Percentiles rank a stretch among this genome's conserved stretches.
Evolutionary conservation across 1,140 invertebrate species (phyloP).

Genomic region (Ladona fulva): DNA sequence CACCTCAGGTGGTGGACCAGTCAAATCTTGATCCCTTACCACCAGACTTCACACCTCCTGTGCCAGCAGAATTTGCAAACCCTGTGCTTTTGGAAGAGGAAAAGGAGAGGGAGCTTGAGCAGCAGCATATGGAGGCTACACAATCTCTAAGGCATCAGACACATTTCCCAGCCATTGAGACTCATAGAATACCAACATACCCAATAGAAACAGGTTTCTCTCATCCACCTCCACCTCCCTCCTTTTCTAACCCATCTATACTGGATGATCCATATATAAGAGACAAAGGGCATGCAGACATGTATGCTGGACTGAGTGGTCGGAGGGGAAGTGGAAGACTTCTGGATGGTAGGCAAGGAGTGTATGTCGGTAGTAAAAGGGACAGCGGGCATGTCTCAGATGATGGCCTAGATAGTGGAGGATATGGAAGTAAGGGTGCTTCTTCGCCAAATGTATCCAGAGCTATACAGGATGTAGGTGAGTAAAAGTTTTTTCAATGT

Average conservation of each 20-base stretch:
- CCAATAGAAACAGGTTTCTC: not conserved
- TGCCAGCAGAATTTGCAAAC: not conserved
- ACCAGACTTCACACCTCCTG: not conserved
- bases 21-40: not conserved
- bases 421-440: not conserved
- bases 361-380: not conserved
- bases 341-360: not conserved
- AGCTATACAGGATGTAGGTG: not conserved
- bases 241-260: not conserved
- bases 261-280: not conserved
- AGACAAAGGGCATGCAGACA: not conserved
- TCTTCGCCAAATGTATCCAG: conserved; percentile 2
- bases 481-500: not conserved
- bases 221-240: not conserved
- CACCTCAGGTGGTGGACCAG: not conserved
- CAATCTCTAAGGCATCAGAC: not conserved
- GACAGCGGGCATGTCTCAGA: not conserved
- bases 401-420: not conserved
- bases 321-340: not conserved
- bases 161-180: not conserved
- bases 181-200: not conserved
- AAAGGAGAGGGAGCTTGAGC: not conserved
- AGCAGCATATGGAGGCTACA: not conserved
- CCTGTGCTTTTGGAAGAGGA: not conserved
- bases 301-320: not conserved